Base-by-base conservation (phyloP, 2,113 vertebrate genomes). In the Mesembrinibis cayennensis region DNA sequence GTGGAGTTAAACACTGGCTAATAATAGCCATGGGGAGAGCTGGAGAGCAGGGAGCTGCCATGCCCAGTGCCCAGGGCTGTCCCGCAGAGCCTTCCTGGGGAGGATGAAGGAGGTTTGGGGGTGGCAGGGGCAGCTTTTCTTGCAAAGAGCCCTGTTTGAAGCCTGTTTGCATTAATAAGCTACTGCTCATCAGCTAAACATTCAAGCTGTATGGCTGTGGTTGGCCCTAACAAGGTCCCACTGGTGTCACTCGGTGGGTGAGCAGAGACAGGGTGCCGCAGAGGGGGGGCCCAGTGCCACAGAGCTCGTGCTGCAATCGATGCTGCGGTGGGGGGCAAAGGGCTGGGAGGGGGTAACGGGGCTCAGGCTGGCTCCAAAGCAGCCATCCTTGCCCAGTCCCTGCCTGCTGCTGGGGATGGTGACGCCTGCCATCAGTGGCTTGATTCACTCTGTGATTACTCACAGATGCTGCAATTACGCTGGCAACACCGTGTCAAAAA, bases 391-490 rank as follows among this genome's bases (percentile, higher is more conserved):
- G 8, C 53, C 86, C 29, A 12, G 27, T 45, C 55, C 40, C 79
- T 56, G 50, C 63, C 52, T 7, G 62, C 63, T 67, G 89, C 52
- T 0, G 3, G 45, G 29, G 49, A 11, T 0, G 12, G 56, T 55
- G 69, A 84, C 0, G 3, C 74, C 29, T 70, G 94, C 62, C 53
- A 23, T 38, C 11, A 2, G 49, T 27, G 87, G 79, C 88, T 34
- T 93, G 25, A 34, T 70, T 71, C 7, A 27, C 93, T 83, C 73
- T 4, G 2, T 9, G 44, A 87, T 94, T 82, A 53, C 44, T 92
- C 94, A 78, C 96, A 97, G 97, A 93, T 93, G 94, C 97, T 96
- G 94, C 88, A 85, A 69, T 97, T 47, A 17, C 9, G 16, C 81
- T 38, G 30, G 44, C 7, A 78, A 94, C 82, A 61, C 62, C 3